Conservation (phyloP, 2,797 vertebrate species). For the Pseudopleuronectes americanus region DNA sequence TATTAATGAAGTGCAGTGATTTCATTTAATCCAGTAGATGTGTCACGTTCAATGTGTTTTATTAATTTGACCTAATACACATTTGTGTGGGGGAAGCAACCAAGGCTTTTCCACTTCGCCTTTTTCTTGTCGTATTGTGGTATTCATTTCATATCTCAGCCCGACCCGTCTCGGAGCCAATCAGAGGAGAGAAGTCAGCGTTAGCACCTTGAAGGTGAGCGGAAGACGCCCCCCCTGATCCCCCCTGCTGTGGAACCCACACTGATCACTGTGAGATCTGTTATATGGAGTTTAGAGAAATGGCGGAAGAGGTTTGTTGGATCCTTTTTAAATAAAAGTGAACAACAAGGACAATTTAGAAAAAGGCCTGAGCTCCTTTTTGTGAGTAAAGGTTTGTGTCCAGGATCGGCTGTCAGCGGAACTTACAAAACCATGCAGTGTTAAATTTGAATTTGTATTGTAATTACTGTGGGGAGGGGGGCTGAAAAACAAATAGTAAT, state of each 20-base stretch:
- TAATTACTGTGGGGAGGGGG: background rate
- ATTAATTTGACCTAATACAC: slow-evolving; percentile 43
- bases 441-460: no score
- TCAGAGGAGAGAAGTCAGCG: slow-evolving; percentile 39
- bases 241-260: slow-evolving; percentile 38
- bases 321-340: slow-evolving; percentile 11
- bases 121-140: slow-evolving; percentile 10
- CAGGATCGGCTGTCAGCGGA: background rate
- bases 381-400: background rate
- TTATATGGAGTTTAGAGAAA: slow-evolving; percentile 4
- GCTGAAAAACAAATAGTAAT: slow-evolving; percentile 4
- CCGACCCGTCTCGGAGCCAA: slow-evolving; percentile 51
- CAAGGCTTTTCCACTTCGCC: slow-evolving; percentile 11
- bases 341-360: background rate
- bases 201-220: slow-evolving; percentile 12
- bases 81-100: slow-evolving; percentile 28
- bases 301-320: background rate
- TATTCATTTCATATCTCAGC: background rate
- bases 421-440: background rate
- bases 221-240: background rate
- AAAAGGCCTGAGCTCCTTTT: slow-evolving; percentile 7
- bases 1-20: slow-evolving; percentile 43
- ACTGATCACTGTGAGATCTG: slow-evolving; percentile 27
- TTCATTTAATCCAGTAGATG: slow-evolving; percentile 37
- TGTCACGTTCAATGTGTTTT: slow-evolving; percentile 25